Evolutionary conservation across 2,888 invertebrate species (phyloP), one percentile per base, ranked within the genome.

Genomic region (Rhogogaster chlorosoma): DNA sequence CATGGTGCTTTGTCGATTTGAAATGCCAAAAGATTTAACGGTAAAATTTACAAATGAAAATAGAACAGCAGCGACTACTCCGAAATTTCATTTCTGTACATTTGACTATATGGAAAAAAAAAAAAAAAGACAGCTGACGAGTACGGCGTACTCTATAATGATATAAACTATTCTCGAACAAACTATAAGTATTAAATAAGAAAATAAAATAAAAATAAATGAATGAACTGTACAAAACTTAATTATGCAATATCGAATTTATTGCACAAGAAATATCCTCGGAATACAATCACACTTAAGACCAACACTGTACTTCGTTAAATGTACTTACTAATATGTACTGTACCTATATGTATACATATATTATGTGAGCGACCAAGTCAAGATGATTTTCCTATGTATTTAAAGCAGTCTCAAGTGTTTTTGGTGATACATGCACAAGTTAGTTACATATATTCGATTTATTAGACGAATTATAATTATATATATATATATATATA

Each of bases 211-310:
- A 49, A 15, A 29, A 29, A 49, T 38, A 38, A 18, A n/a, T 26
- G 6, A 49, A 29, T 5, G 18, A 49, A 49, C 26, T 77, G 77
- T 77, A 53, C 77, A 77, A 77, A 77, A 77, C 38, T 32, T n/a
- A 53, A 53, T 53, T 49, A n/a, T n/a, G 77, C 45, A 53, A 77
- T 77, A 49, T 77, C 77, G 49, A 77, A 77, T 77, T 49, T 77
- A 77, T 77, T 77, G 77, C 77, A 77, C 77, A 77, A 45, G 15
- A 77, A 29, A n/a, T 73, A 73, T 42, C 42, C 12, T 73, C 38
- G 71, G 42, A 38, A 73, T 73, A 73, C 71, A 73, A 73, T 73
- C 71, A 77, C 29, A 77, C 77, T 49, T 29, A 77, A 77, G 77
- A 77, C 49, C 77, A 77, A 77, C 29, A 18, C 29, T 77, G 77